Conservation (phyloP, 2,888 invertebrate species). For the Coecobrya sp. region DNA sequence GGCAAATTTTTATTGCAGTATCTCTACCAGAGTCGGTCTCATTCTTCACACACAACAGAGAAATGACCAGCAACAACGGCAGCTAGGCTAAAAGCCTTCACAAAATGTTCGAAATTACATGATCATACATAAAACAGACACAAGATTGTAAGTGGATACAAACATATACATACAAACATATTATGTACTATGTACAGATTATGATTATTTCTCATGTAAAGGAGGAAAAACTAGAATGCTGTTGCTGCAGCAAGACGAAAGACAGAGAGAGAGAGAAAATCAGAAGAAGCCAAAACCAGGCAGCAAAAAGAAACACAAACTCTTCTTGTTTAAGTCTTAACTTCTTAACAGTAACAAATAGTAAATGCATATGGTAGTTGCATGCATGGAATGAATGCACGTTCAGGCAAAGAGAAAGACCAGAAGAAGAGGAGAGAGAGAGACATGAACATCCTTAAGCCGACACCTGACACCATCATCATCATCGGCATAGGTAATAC, state of each 20-base stretch:
- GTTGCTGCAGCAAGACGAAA: not conserved
- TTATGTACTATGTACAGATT: constrained; percentile 31
- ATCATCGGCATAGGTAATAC: constrained; percentile 31
- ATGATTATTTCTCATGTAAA: constrained; percentile 53
- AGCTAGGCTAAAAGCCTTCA: not conserved
- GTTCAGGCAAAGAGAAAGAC: not conserved
- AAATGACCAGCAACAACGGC: constrained; percentile 15
- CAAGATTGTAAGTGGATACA: not conserved
- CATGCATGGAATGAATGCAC: constrained; percentile 53
- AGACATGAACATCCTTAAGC: constrained; percentile 53
- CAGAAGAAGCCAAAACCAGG: constrained; percentile 55
- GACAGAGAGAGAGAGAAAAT: constrained; percentile 8
- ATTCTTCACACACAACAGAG: not conserved
- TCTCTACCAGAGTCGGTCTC: constrained; percentile 18
- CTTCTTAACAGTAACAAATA: constrained; percentile 2
- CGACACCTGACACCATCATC: constrained; percentile 76
- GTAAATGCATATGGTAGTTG: constrained; percentile 15
- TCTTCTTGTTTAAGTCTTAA: not conserved
- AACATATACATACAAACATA: not conserved
- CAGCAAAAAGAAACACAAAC: not conserved
- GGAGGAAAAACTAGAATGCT: constrained; percentile 44
- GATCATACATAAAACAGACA: not conserved
- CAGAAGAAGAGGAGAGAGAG: constrained; percentile 18
- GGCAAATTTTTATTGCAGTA: constrained; percentile 5
- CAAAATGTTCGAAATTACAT: constrained; percentile 10